phyloP scores from a whole-genome alignment of 2,113 vertebrate genomes.

The Tachysurus fulvidraco region DNA sequence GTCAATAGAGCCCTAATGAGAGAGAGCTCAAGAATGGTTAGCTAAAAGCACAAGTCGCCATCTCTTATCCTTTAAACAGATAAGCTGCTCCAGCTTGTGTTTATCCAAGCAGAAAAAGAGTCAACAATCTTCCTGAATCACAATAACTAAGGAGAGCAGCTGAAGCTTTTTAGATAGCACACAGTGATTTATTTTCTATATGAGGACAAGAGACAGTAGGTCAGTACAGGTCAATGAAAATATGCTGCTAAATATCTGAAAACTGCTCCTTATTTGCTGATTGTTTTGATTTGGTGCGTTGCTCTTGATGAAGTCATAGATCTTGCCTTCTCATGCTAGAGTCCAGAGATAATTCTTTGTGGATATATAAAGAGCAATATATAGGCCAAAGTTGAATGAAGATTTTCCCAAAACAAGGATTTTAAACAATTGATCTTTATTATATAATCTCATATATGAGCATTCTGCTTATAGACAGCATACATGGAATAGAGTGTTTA shows the following conservation, averaged over 20 bases:
- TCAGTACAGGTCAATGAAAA: conserved; percentile 26
- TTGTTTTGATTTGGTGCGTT: conserved; percentile 10
- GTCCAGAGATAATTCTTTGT: background rate
- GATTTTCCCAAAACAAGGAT: background rate
- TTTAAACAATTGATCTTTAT: background rate
- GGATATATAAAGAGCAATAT: background rate
- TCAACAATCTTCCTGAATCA: background rate
- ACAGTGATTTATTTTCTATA: conserved; percentile 13
- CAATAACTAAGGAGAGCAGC: background rate
- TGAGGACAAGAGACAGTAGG: conserved; percentile 13
- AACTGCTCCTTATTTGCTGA: conserved; percentile 5
- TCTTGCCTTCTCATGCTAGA: background rate
- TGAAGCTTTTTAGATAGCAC: conserved; percentile 1
- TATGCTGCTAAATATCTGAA: conserved; percentile 8
- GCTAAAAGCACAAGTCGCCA: background rate
- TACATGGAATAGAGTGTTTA: background rate
- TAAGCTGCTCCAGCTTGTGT: background rate
- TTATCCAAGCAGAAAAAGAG: background rate
- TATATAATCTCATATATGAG: background rate
- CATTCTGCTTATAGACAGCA: background rate
- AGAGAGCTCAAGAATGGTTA: background rate
- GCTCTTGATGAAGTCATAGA: conserved; percentile 18
- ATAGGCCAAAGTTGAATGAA: background rate
- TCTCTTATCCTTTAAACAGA: conserved; percentile 1
- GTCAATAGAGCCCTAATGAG: background rate